Evolutionary conservation across 2,113 vertebrate genomes (phyloP), one percentile per base, ranked within the genome.

Genomic region (Alethe diademata): DNA sequence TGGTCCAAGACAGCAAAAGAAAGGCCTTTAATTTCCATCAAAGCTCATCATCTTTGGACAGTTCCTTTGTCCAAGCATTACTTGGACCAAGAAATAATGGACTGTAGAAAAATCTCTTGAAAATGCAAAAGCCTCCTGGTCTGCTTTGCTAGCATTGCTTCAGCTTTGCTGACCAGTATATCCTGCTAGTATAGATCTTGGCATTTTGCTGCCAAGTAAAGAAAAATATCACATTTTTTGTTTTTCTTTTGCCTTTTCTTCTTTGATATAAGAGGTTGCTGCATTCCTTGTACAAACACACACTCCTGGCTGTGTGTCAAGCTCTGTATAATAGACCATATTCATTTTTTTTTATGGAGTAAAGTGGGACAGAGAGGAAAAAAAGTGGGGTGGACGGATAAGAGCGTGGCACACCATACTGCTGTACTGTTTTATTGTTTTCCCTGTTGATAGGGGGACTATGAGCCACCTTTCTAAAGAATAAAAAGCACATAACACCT

Each of bases 21-120:
- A 57, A 47, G 4, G 20, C 15, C 38, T 61, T 61, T 61, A 29
- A 38, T 61, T 78, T 47, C 23, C 15, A 28, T 53, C 53, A 73
- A 72, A 87, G 42, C 24, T 78, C 50, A 19, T 86, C 50, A 60
- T 72, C 65, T 90, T 72, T 69, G 65, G 50, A 48, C 61, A 90
- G 45, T 8, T 85, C 54, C 83, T 89, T 62, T 74, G 78, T 53
- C 42, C 38, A 74, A 61, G 69, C 0, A 2, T 66, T 65, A 50
- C 58, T 73, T 70, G 4, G 13, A 73, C 51, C 38, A 73, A 79
- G 45, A 76, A 78, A 70, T 1, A 14, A 66, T 50, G 51, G 45
- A 28, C 29, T 28, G 51, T 33, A 62, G 73, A 93, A 90, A 93
- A 87, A 84, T 47, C 22, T 35, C 62, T 42, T 66, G 56, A 78